Evolutionary conservation across 2,113 vertebrate genomes (phyloP).

Genomic region (Vulpes lagopus): DNA sequence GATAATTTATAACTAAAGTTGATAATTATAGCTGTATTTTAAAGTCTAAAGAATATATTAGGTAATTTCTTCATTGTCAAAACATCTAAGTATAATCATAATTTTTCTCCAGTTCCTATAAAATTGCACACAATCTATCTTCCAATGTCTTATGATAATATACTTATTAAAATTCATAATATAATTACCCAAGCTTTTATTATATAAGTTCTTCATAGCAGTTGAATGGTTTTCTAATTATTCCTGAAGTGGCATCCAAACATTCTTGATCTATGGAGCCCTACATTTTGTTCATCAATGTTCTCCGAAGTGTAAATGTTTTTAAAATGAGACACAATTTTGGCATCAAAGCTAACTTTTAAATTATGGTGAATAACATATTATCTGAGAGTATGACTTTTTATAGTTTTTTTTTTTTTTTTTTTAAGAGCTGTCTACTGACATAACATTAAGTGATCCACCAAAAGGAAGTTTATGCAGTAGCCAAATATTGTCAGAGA

Average conservation of each 20-base stretch:
- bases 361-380: conserved; percentile 31
- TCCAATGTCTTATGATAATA: conserved; percentile 65
- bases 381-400: neutral
- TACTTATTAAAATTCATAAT: conserved; percentile 80
- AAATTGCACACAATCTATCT: conserved; percentile 79
- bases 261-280: neutral
- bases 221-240: conserved; percentile 81
- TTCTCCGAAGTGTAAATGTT: conserved; percentile 26
- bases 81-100: conserved; percentile 75
- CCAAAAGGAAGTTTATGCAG: neutral
- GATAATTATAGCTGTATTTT: conserved; percentile 78
- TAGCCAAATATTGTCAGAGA: neutral
- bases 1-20: conserved; percentile 17
- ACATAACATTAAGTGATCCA: neutral
- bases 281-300: neutral
- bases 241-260: conserved; percentile 80
- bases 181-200: conserved; percentile 60
- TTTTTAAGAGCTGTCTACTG: neutral
- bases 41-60: conserved; percentile 74
- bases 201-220: conserved; percentile 71
- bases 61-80: conserved; percentile 79
- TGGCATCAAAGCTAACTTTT: conserved; percentile 43
- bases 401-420: neutral
- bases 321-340: conserved; percentile 10
- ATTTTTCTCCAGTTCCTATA: conserved; percentile 71